Evolutionary conservation across 1,140 invertebrate species (phyloP).

Genomic region (Trichonephila clavipes): DNA sequence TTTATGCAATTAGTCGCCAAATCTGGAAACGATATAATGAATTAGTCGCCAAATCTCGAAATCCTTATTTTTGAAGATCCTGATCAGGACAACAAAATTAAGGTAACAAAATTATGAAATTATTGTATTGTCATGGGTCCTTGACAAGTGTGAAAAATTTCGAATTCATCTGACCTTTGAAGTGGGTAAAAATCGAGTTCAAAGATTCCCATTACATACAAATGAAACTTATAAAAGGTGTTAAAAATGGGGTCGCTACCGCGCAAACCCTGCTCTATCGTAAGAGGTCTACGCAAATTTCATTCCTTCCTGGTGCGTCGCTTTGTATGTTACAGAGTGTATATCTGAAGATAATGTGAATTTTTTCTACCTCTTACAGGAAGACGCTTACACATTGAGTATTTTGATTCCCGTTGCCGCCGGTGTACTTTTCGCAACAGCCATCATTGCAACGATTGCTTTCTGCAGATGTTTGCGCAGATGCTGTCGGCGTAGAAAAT

Average conservation of each 20-base stretch:
- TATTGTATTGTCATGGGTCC: too few species aligned
- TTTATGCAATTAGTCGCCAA: too few species aligned
- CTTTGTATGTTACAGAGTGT: not conserved
- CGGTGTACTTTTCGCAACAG: constrained; percentile 49
- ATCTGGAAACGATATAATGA: too few species aligned
- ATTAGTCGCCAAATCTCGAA: too few species aligned
- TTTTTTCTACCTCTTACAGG: not conserved
- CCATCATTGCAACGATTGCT: constrained; percentile 9
- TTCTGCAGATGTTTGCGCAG: constrained; percentile 36
- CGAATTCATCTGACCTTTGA: too few species aligned
- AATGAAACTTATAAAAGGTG: too few species aligned
- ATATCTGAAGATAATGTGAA: not conserved
- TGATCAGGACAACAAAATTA: too few species aligned
- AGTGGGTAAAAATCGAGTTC: too few species aligned
- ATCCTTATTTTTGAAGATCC: too few species aligned
- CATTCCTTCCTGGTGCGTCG: not conserved
- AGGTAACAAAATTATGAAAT: too few species aligned
- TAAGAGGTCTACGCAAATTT: not conserved
- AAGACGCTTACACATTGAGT: constrained; percentile 58
- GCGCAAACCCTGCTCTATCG: not conserved
- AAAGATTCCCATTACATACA: too few species aligned
- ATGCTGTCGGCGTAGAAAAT: constrained; percentile 34
- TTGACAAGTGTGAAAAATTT: too few species aligned
- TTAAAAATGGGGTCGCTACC: not conserved
- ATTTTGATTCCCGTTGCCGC: constrained; percentile 60